These are phyloP conservation scores for Psammodynastes pulverulentus DNA, from an alignment of 2,113 vertebrate species.

Conservation along the genomic window DNA sequence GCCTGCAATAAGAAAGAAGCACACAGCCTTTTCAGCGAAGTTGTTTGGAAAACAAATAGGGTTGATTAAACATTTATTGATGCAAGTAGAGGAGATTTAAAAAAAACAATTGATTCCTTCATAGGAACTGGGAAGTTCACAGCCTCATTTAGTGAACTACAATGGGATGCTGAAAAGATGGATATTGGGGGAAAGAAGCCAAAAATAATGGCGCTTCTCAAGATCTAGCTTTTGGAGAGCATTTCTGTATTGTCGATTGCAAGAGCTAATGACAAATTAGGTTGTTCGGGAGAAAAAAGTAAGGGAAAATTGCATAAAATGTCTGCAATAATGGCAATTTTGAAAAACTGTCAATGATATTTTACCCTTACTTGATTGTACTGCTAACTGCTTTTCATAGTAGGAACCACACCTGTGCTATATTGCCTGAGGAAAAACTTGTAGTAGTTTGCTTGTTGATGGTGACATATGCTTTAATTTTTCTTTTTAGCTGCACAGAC, in stretches of 20 bases:
- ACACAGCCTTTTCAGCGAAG: background rate
- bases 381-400: background rate
- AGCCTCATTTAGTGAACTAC: background rate
- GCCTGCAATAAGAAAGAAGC: background rate
- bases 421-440: slow-evolving; percentile 24
- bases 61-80: background rate
- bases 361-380: background rate
- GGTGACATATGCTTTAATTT: slow-evolving; percentile 25
- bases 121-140: background rate
- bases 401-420: background rate
- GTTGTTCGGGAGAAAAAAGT: background rate
- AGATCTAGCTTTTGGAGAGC: background rate
- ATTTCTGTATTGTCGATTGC: background rate
- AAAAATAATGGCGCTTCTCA: background rate
- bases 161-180: background rate
- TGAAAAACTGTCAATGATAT: background rate
- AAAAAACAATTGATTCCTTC: background rate
- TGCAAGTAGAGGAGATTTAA: background rate
- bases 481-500: background rate
- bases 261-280: background rate
- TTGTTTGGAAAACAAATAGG: background rate
- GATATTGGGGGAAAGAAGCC: background rate
- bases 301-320: background rate
- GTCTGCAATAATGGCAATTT: background rate
- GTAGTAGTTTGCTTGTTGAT: background rate